phyloP scores from a whole-genome alignment of 2,888 invertebrate genomes.

The Spodoptera exigua region DNA sequence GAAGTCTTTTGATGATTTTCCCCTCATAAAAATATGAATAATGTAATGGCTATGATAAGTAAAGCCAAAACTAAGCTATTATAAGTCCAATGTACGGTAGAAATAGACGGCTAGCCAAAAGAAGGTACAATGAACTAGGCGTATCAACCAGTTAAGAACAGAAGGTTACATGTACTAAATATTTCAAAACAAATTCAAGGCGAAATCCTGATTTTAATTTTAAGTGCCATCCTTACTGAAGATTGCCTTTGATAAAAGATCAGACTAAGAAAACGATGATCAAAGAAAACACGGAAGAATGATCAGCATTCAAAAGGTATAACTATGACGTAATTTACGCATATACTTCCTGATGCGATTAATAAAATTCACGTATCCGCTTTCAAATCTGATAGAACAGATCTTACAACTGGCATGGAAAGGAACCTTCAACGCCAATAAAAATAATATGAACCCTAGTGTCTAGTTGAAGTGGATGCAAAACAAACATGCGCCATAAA shows the following conservation, averaged over 20 bases:
- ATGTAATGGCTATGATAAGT: neutral
- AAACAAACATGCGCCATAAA: constrained; percentile 8
- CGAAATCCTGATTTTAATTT: constrained; percentile 40
- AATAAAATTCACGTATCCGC: too few species aligned
- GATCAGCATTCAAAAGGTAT: constrained; percentile 24
- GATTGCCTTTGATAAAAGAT: neutral
- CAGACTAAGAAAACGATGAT: constrained; percentile 8
- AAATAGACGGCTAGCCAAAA: too few species aligned
- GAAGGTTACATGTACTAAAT: constrained; percentile 34
- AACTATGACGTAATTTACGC: constrained; percentile 15
- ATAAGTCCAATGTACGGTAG: constrained; percentile 9
- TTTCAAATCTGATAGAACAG: too few species aligned
- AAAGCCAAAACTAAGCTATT: neutral
- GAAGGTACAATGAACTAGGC: neutral
- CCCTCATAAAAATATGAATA: too few species aligned
- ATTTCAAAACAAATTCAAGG: constrained; percentile 36
- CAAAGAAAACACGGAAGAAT: constrained; percentile 29
- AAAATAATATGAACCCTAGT: constrained; percentile 19
- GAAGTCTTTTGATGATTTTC: too few species aligned
- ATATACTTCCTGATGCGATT: constrained; percentile 31
- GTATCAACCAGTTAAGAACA: constrained; percentile 16
- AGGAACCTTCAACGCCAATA: constrained; percentile 37
- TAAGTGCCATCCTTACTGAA: too few species aligned
- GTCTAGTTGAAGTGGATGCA: neutral
- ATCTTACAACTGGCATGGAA: too few species aligned